Evolutionary conservation across 2,888 invertebrate genomes (phyloP).

Genomic region (Cynaeus angustus): DNA sequence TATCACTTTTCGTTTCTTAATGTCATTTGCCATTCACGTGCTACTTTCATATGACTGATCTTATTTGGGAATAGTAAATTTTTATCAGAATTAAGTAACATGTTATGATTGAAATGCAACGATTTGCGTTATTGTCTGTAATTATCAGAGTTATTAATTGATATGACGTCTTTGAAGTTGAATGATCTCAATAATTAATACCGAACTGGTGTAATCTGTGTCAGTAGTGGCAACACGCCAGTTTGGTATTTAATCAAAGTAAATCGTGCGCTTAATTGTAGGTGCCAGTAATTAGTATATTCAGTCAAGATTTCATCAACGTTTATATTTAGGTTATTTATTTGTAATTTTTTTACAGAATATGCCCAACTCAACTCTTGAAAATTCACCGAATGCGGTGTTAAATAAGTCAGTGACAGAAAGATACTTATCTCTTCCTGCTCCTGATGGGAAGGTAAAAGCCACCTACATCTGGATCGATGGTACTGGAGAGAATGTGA

Average conservation of each 20-base stretch:
- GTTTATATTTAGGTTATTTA: background rate
- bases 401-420: conserved; percentile 83
- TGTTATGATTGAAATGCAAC: conserved; percentile 27
- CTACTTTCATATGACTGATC: background rate
- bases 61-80: too few relatives aligned
- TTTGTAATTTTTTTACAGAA: conserved; percentile 49
- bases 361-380: conserved; percentile 71
- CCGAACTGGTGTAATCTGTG: conserved; percentile 13
- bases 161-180: conserved; percentile 39
- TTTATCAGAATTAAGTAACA: conserved; percentile 28
- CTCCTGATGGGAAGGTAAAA: conserved; percentile 83
- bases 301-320: background rate
- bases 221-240: conserved; percentile 2
- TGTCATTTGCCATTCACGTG: conserved; percentile 5
- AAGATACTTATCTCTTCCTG: conserved; percentile 84
- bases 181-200: conserved; percentile 37
- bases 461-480: conserved; percentile 97
- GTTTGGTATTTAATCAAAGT: background rate
- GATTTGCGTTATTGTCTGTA: conserved; percentile 10
- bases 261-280: background rate
- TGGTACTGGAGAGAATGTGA: conserved; percentile 89
- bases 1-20: conserved; percentile 1
- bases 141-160: conserved; percentile 41
- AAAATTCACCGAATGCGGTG: conserved; percentile 88
- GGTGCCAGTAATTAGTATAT: background rate